Percentiles rank a stretch among this genome's conserved stretches.
These are phyloP conservation scores for Paracyclopina nana DNA, from an alignment of 1,140 invertebrate species.

Conservation along the genomic window DNA sequence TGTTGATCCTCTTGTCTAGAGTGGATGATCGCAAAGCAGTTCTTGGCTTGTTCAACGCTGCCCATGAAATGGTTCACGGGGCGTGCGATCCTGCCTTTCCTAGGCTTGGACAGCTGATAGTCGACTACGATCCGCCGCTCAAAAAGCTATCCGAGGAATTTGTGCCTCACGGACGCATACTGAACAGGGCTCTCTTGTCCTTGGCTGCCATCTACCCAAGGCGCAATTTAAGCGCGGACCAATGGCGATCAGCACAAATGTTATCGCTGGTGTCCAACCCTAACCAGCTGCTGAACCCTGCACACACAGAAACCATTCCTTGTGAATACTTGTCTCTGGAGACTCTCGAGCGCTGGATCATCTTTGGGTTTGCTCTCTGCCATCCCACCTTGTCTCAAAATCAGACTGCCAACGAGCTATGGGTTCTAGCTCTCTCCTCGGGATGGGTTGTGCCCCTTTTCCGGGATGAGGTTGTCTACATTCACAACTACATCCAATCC, in stretches of 20 bases:
- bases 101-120: slow-evolving; percentile 82
- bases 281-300: slow-evolving; percentile 71
- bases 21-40: slow-evolving; percentile 96
- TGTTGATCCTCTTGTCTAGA: slow-evolving; percentile 87
- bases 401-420: slow-evolving; percentile 56
- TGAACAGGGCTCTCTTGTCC: slow-evolving; percentile 65
- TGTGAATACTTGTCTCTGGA: slow-evolving; percentile 93
- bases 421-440: slow-evolving; percentile 70
- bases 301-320: slow-evolving; percentile 81
- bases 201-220: slow-evolving; percentile 64
- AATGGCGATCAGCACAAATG: slow-evolving; percentile 80
- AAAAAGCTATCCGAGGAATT: slow-evolving; percentile 95
- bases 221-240: slow-evolving; percentile 76
- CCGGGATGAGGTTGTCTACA: slow-evolving; percentile 88
- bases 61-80: slow-evolving; percentile 84
- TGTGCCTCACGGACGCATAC: slow-evolving; percentile 69
- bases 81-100: slow-evolving; percentile 78
- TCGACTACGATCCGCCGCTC: slow-evolving; percentile 88
- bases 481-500: slow-evolving; percentile 74
- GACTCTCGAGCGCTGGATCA: slow-evolving; percentile 81
- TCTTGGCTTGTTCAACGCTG: slow-evolving; percentile 86
- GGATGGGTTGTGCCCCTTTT: slow-evolving; percentile 87
- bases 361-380: slow-evolving; percentile 57
- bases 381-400: slow-evolving; percentile 61
- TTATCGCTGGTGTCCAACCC: slow-evolving; percentile 82